Conservation (phyloP, 2,888 invertebrate species). For the Tachina lurida region DNA sequence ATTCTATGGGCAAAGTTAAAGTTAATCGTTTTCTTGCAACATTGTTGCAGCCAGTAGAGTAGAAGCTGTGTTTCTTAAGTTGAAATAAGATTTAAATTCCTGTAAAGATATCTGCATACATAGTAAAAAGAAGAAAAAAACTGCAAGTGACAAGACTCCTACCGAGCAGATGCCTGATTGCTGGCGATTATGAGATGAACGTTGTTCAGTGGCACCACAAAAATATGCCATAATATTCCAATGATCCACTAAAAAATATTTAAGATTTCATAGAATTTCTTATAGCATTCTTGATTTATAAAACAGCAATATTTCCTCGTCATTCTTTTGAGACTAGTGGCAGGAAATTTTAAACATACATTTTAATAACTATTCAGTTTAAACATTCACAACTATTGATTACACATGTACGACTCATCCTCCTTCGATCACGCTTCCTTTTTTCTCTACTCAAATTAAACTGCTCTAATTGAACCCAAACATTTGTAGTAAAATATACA, state of each 20-base stretch:
- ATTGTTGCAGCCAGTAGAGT: background rate
- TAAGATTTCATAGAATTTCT: too few species aligned
- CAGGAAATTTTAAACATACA: background rate
- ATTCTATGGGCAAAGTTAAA: constrained; percentile 12
- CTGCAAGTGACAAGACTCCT: too few species aligned
- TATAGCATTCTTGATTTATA: too few species aligned
- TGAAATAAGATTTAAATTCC: background rate
- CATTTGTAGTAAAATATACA: background rate
- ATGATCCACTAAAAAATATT: too few species aligned
- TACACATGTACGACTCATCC: background rate
- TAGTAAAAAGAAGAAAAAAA: too few species aligned
- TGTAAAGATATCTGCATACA: background rate
- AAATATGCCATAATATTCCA: too few species aligned
- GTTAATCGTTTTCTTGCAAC: constrained; percentile 20
- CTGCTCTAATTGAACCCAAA: background rate
- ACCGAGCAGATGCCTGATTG: too few species aligned
- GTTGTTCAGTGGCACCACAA: too few species aligned
- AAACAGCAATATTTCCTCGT: too few species aligned
- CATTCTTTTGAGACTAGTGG: too few species aligned
- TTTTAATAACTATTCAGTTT: background rate
- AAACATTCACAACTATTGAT: constrained; percentile 19
- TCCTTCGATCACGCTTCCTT: background rate
- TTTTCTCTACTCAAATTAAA: background rate
- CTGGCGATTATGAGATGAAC: too few species aligned
- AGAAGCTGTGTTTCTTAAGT: background rate